Evolutionary conservation across 1,140 invertebrate species (phyloP), one percentile per base, ranked within the genome.

Genomic region (Doryteuthis pealeii): DNA sequence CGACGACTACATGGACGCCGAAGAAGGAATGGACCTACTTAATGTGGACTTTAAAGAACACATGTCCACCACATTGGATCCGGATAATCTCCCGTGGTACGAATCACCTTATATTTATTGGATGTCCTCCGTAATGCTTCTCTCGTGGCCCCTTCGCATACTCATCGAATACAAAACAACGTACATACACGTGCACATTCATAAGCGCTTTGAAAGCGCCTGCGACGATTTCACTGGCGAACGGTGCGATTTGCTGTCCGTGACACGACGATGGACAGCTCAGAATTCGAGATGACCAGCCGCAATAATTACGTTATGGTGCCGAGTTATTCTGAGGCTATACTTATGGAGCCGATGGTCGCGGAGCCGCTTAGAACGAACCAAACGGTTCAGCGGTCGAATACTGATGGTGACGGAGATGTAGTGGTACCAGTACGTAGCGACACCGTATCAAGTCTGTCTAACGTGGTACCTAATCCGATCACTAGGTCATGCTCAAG

Each of bases 1-100:
- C 67, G 94, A 95, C 82, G 94, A 95, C 86, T 95, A 95, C 85
- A 93, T 95, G 92, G 94, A 96, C 88, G 95, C 94, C 91, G 87
- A 93, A 4, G 95, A 96, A 83, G 94, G 94, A 15, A 90, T 96
- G 69, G 94, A 95, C 85, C 89, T 96, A 18, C 90, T 89, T 4
- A 90, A 90, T 80, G 86, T 89, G n/a, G 88, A 88, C 75, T 92
- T 94, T 86, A 91, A 91, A 78, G 92, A 94, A 83, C 90, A 91
- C 76, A 90, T 93, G 88, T 90, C 93, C 22, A 87, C 92, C 82
- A 90, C 91, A 88, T 88, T 91, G 78, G 89, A 93, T 84, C 87
- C 90, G 75, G 89, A 92, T 85, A 84, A 90, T 81, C 86, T 91
- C 84, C 89, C 91, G 75, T 93, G 91, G 91, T 92, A 92, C 85